phyloP scores from a whole-genome alignment of 2,797 vertebrate species.

The Steatocranus sp. region DNA sequence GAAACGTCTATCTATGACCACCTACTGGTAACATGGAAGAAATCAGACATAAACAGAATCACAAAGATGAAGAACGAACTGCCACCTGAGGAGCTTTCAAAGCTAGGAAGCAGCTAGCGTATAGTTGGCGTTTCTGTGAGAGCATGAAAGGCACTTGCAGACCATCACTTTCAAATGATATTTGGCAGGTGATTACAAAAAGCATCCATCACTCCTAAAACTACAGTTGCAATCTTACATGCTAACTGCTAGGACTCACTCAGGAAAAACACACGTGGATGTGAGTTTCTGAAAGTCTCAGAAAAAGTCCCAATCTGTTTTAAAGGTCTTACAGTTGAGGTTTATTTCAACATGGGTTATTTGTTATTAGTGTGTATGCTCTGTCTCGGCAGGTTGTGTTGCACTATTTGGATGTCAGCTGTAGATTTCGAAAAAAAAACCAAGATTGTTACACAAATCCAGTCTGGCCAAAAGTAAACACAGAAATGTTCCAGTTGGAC shows the following conservation, averaged over 20 bases:
- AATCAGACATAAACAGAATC: accelerated
- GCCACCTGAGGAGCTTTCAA: accelerated
- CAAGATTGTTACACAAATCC: neutral
- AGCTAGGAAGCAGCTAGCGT: neutral
- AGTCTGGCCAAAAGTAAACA: neutral
- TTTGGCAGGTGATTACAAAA: neutral
- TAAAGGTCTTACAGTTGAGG: neutral
- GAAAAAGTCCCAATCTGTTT: accelerated
- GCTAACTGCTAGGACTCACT: neutral
- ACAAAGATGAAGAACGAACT: neutral
- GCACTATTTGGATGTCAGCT: neutral
- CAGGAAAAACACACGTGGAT: neutral
- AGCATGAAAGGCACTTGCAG: neutral
- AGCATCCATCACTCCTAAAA: neutral
- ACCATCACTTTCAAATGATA: accelerated
- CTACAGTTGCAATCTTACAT: neutral
- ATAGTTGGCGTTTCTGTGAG: accelerated
- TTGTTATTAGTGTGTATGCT: accelerated
- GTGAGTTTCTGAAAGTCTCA: neutral
- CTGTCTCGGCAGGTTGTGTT: neutral
- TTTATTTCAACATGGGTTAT: accelerated
- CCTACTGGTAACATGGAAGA: accelerated
- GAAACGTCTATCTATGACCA: neutral
- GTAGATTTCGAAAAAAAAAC: neutral
- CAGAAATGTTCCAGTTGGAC: neutral